These are phyloP conservation scores for Glossophaga mutica DNA, from an alignment of 2,797 vertebrate genomes.

Conservation along the genomic window DNA sequence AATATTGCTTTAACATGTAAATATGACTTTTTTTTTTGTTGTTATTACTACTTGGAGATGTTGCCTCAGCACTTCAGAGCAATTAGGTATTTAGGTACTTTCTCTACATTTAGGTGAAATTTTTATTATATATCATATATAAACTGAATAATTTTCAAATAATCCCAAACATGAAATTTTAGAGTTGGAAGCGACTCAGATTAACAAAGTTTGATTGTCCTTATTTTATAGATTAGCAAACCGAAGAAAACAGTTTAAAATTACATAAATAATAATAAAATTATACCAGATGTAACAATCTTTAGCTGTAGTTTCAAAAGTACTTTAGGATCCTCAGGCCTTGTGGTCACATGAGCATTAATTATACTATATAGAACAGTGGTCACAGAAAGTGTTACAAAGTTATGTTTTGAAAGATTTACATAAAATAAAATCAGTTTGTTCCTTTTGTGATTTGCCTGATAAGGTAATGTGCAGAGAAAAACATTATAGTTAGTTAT, in stretches of 20 bases:
- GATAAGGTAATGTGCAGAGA: neutral
- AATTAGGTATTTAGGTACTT: neutral
- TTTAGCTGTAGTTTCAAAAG: neutral
- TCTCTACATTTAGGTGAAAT: neutral
- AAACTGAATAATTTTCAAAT: constrained; percentile 30
- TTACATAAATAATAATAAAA: neutral
- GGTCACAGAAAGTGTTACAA: neutral
- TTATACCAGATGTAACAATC: neutral
- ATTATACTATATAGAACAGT: neutral
- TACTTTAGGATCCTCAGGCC: neutral
- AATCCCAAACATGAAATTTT: constrained; percentile 17
- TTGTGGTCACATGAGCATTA: neutral
- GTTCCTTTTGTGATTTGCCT: neutral
- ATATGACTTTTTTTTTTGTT: neutral
- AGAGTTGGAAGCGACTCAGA: neutral
- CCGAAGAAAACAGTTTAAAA: neutral
- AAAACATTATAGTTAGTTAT: neutral
- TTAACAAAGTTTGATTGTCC: neutral
- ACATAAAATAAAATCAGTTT: neutral
- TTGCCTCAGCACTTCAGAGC: neutral
- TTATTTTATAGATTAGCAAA: neutral
- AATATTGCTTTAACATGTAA: neutral
- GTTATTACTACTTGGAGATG: neutral
- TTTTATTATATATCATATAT: constrained; percentile 13
- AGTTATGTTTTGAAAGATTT: neutral